Base-by-base conservation (phyloP, 2,888 invertebrate species). In the Aporophyla lueneburgensis region DNA sequence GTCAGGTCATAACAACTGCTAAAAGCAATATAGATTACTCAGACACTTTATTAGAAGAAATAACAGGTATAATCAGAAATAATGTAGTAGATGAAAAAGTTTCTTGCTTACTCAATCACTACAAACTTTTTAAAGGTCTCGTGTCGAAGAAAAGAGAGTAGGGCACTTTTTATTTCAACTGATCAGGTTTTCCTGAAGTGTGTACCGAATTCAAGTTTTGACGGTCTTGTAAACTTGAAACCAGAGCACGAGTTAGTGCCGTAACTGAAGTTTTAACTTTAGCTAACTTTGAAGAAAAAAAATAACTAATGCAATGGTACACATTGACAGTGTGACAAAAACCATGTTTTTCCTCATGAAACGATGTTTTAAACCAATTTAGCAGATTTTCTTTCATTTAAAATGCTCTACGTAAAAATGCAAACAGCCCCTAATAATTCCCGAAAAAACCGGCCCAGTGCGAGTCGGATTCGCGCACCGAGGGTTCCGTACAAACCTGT, bases 21-120 rank as follows among this genome's bases (percentile, higher is more conserved):
- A 78, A 86, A 89, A 87, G 78, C 76, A 83, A 86, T 82, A 76
- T 65, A 74, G 73, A 86, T 83, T 71, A 71, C 76, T 76, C 67
- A 58, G 62, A 71, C 71, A 74, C 69, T 70, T 74, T 87, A 63
- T 76, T 74, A 76, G 67, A 71, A 75, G 74, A 67, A 69, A 85
- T 73, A 82, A 85, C 83, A 87, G 77, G 75, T 76, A 72, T 76
- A 68, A 85, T 80, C 59, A 65, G 51, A 75, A 77, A 65, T 85
- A 86, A 74, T 78, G 67, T 76, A 63, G 43, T 65, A 56, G 61
- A 78, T 73, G 76, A 58, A 56, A 74, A 86, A 87, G 56, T 71
- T 83, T 78, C 27, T 76, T 76, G 72, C 77, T 62, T 74, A 53
- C 61, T 71, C 67, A 68, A 69, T 68, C 46, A 53, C 76, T 66